Evolutionary conservation across 2,113 vertebrate genomes (phyloP), one percentile per base, ranked within the genome.

Genomic region (Glaucomys volans): DNA sequence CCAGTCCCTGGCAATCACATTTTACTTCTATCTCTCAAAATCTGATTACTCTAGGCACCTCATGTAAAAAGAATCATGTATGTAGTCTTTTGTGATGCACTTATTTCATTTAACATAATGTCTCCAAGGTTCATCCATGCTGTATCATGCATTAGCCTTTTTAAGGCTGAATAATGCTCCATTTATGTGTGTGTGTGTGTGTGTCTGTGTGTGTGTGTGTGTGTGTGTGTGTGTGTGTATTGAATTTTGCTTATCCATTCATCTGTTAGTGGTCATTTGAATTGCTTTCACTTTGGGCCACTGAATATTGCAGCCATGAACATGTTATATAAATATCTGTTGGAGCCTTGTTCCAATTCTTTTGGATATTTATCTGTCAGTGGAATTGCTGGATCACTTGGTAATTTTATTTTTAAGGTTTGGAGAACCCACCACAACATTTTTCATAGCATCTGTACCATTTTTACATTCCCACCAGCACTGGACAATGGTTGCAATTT

Each of bases 321-420:
- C 37, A 35, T 40, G 26, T 1, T 16, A 13, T n/a, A 28, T 44
- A 74, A 42, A 22, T 75, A 67, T 66, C 71, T 50, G 1, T 54
- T 80, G 59, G 42, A 35, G 42, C 30, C 74, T 28, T 71, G 32
- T 80, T 95, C 72, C 35, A 57, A 17, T 80, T 82, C 47, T 91
- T 95, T 76, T 13, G 57, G 50, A 47, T 47, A 8, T 69, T 44
- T 50, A 67, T 30, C 85, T 69, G 74, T 71, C 26, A 37, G n/a
- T 32, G 17, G 13, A 80, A 67, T 80, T 77, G 52, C 64, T 94
- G 22, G 50, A 62, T 71, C 62, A 7, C 26, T 20, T 17, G 18
- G 13, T 44, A 44, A 35, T 77, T 83, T 42, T 83, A 54, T 72
- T 94, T 90, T 79, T 76, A 69, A 64, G 28, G 71, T 95, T 87